Evolutionary conservation across 2,113 vertebrate genomes (phyloP), one percentile per base, ranked within the genome.

Genomic region (Cinclus mexicanus): DNA sequence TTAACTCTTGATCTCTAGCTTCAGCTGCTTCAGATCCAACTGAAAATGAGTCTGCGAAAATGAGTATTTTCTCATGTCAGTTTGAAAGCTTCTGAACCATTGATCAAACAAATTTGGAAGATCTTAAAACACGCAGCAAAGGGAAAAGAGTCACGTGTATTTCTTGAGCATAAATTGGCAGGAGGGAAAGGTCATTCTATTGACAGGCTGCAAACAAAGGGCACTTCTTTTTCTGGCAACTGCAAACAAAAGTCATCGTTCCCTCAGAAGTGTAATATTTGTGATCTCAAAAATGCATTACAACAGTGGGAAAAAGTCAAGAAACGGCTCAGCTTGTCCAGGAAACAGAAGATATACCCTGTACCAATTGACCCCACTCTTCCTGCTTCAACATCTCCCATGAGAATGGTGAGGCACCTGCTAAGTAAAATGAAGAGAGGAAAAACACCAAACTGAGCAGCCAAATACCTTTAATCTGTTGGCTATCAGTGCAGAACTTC

Each of bases 91-190:
- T 87, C 47, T 83, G 71, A 93, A 78, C 59, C 76, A 83, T 63
- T 94, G 94, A 91, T 92, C 89, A 96, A 94, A 94, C 57, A 92
- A 88, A 94, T 93, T 89, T 94, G 82, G 90, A 95, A 89, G 91
- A 92, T 70, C 61, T 83, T 93, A 87, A 95, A 95, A 60, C 63
- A 41, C 25, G 2, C 57, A 75, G 70, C 53, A 75, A 94, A 90
- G 52, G 41, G 47, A 95, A 94, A 84, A 92, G 46, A 90, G 53
- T 75, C 92, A 93, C 41, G 5, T 93, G 92, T 69, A 69, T 93
- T 95, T 90, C 84, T 93, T 67, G 61, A 93, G 87, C 72, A 81
- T 81, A 83, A 94, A 83, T 42, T 96, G 86, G 70, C 92, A 95
- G 70, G 63, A 91, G 21, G 42, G 47, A 95, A 93, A 97, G 94